Base-by-base conservation (phyloP, 2,888 invertebrate genomes). In the Chrysina gloriosa region DNA sequence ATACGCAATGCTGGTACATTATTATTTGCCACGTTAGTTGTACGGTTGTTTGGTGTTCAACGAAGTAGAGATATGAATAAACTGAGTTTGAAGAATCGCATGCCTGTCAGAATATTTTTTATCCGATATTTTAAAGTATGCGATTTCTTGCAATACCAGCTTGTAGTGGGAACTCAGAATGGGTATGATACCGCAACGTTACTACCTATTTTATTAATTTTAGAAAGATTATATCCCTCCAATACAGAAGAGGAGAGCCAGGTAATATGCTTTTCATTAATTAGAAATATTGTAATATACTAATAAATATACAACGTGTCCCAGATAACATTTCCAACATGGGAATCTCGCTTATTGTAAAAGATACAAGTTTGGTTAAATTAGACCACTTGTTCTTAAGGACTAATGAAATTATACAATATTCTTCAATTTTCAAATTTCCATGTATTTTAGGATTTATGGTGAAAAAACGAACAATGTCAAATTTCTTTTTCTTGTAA, bases 1-100 rank as follows among this genome's bases (percentile, higher is more conserved):
- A 92, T 93, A 79, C 87, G 95, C 70, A 98, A 97, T 82, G 91
- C 95, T 0, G 90, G 95, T 0, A 94, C 95, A 0, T 83, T 97
- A 64, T 83, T 97, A 61, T 92, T 95, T 79, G 90, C 94, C 69
- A 89, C 96, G 2, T 85, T 98, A 31, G 89, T 95, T 77, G 90
- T 90, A 47, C 87, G 97, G 71, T 90, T 95, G 72, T 97, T 98
- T 85, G 97, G 97, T 1, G 96, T 95, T 16, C 87, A 87, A 75
- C 85, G 92, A 63, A 86, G 87, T 0, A 85, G 87, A 45, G 87
- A 87, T 76, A 82, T 84, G 4, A 86, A 88, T n/a, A 84, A 85
- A 67, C 80, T 90, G 27, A 86, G 86, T 67, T 83, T 86, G 11
- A 86, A 91, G 54, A 91, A 92, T 82, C 87, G 86, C 75, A 89